A percentile compares a stretch with the other conserved stretches of the same genome.
These are phyloP conservation scores for Meghimatium bilineatum DNA, from an alignment of 2,888 invertebrate genomes.

Conservation along the genomic window DNA sequence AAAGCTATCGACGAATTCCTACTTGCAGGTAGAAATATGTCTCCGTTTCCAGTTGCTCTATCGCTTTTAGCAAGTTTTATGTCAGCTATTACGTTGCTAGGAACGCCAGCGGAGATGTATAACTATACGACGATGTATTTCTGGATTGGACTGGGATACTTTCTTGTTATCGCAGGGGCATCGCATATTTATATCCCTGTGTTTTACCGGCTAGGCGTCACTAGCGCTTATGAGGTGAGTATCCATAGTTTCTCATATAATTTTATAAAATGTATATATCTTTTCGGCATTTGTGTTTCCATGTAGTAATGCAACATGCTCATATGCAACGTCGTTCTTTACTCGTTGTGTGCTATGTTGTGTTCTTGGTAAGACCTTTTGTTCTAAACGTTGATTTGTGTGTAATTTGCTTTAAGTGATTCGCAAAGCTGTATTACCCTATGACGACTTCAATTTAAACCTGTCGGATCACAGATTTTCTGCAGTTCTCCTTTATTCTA, in stretches of 20 bases:
- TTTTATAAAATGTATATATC: background rate
- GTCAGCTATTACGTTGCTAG: conserved; percentile 76
- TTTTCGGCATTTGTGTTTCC: too few relatives aligned
- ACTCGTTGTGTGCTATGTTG: too few relatives aligned
- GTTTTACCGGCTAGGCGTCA: conserved; percentile 67
- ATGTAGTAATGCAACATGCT: too few relatives aligned
- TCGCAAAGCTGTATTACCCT: too few relatives aligned
- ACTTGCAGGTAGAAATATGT: conserved; percentile 74
- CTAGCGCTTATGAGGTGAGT: conserved; percentile 71
- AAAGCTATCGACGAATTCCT: conserved; percentile 69
- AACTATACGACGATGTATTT: conserved; percentile 73
- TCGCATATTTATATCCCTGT: conserved; percentile 70
- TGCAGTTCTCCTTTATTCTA: too few relatives aligned
- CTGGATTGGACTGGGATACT: conserved; percentile 70
- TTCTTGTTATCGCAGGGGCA: conserved; percentile 71
- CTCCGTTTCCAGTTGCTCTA: conserved; percentile 71
- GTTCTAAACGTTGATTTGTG: too few relatives aligned
- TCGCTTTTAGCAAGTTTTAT: conserved; percentile 77
- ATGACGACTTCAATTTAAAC: too few relatives aligned
- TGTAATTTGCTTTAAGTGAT: too few relatives aligned
- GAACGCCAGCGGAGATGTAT: conserved; percentile 75
- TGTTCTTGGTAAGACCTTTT: too few relatives aligned
- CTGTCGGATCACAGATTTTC: too few relatives aligned
- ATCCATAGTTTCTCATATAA: background rate
- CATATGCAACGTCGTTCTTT: too few relatives aligned